These are phyloP conservation scores for Epicampocera succincta DNA, from an alignment of 2,888 invertebrate species.

Conservation along the genomic window DNA sequence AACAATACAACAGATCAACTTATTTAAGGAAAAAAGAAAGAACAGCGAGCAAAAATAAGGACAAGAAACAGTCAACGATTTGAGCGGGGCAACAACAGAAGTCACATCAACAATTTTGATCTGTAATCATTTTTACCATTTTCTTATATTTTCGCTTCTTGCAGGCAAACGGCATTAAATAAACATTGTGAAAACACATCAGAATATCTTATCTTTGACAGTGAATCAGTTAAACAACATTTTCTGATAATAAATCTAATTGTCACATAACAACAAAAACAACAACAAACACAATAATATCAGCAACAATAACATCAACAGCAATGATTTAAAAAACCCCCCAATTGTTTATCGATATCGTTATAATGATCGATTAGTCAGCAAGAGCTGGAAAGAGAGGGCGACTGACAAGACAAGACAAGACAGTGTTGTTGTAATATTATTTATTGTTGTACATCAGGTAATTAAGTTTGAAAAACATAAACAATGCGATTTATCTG, in stretches of 20 bases:
- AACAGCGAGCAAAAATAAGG: constrained; percentile 35
- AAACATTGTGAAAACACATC: constrained; percentile 40
- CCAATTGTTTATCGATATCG: constrained; percentile 52
- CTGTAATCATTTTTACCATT: constrained; percentile 54
- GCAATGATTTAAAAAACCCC: constrained; percentile 20
- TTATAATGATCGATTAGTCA: constrained; percentile 56
- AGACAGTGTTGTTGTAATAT: constrained; percentile 25
- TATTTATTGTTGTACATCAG: constrained; percentile 35
- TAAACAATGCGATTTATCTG: constrained; percentile 19
- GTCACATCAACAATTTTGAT: constrained; percentile 65
- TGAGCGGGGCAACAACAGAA: constrained; percentile 37
- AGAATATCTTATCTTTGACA: constrained; percentile 71
- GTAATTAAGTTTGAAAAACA: constrained; percentile 46
- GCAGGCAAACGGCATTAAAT: constrained; percentile 43
- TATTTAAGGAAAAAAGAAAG: constrained; percentile 53
- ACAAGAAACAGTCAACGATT: constrained; percentile 59
- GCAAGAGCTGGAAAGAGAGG: constrained; percentile 22
- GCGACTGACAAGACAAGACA: constrained; percentile 13
- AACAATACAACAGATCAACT: constrained; percentile 68
- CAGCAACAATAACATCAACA: constrained; percentile 17
- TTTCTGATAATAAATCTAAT: constrained; percentile 81
- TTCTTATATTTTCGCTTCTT: neutral
- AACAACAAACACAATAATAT: constrained; percentile 25
- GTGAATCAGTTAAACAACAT: constrained; percentile 75
- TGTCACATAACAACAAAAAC: constrained; percentile 76